Base-by-base conservation (phyloP, 2,113 vertebrate species). In the Cricetomys ansorgei region DNA sequence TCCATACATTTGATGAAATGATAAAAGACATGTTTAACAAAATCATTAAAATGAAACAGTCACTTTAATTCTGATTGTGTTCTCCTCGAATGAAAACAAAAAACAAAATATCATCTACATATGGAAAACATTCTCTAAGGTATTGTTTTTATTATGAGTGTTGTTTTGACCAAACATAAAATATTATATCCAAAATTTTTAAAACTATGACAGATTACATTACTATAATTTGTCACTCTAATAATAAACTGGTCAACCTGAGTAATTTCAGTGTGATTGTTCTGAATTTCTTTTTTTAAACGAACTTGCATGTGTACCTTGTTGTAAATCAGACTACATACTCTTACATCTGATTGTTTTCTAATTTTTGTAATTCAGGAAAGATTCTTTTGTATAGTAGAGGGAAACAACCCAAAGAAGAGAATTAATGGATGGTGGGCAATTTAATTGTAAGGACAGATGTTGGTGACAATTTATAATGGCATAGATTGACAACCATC, bases 11-110 rank as follows among this genome's bases (percentile, higher is more conserved):
- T 94, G 95, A 93, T 96, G 17, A 79, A 97, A 86, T 90, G 70
- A 97, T 96, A 98, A 97, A 92, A 53, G 64, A 34, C 34, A 79
- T 87, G 27, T 76, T 97, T 77, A 85, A 72, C 23, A 40, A 92
- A 96, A 92, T 95, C 23, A 92, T 93, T 96, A 92, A 95, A 97
- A 76, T 85, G 34, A 87, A 94, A 91, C 9, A 84, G 70, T 88
- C 48, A 50, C 29, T 96, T 90, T 90, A 90, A 88, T 90, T 93
- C 37, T 92, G n/a, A 29, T 2, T 62, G 0, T 89, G 29, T 62
- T 40, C 77, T 92, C 27, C 7, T 15, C 8, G 48, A 0, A 5
- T 89, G 3, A n/a, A 92, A 92, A 17, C 88, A 92, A n/a, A 81
- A 91, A 95, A 53, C 25, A 96, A 88, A 96, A 45, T 76, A 59